Evolutionary conservation across 2,888 invertebrate species (phyloP), one percentile per base, ranked within the genome.

Genomic region (Drosophila basisetae): DNA sequence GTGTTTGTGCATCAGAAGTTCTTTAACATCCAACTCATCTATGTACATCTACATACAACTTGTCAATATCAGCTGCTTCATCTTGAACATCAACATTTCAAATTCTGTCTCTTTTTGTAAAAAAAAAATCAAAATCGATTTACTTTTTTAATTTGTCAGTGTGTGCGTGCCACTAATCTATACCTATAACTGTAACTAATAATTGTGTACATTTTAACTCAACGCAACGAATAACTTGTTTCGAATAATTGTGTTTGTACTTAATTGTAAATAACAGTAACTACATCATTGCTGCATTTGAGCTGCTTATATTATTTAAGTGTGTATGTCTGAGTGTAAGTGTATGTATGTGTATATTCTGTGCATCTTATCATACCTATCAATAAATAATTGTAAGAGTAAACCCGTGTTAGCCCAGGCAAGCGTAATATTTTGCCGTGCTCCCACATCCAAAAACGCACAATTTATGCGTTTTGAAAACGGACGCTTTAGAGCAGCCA

Each of bases 251-350:
- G 50, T 66, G 41, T 66, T 41, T 65, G 33, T 68, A 64, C 33
- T 30, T 54, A 73, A 66, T 39, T 73, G 73, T 73, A 73, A 60
- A 55, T 73, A 69, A 58, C 65, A 50, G 31, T 70, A 47, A 55
- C 16, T 25, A 54, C 49, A 53, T 70, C 18, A 54, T 54, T 71
- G 41, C 71, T 71, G 62, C 75, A 74, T 74, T 56, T 74, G 5
- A 59, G 31, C 62, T 35, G 68, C 75, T 60, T 74, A 31, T 18
- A 58, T 73, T 37, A 66, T 56, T 59, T 54, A 9, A 18, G 30
- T 41, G 9, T 43, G 55, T 37, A 16, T 52, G 39, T 33, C 13
- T 30, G 30, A 2, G 16, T 64, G 33, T 65, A 0, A 16, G 16
- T 60, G n/a, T 43, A 9, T 35, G 53, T 35, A 10, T 41, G 31